A percentile compares a stretch with the other conserved stretches of the same genome.
Evolutionary conservation across 2,888 invertebrate species (phyloP).

Genomic region (Steinernema carpocapsae): DNA sequence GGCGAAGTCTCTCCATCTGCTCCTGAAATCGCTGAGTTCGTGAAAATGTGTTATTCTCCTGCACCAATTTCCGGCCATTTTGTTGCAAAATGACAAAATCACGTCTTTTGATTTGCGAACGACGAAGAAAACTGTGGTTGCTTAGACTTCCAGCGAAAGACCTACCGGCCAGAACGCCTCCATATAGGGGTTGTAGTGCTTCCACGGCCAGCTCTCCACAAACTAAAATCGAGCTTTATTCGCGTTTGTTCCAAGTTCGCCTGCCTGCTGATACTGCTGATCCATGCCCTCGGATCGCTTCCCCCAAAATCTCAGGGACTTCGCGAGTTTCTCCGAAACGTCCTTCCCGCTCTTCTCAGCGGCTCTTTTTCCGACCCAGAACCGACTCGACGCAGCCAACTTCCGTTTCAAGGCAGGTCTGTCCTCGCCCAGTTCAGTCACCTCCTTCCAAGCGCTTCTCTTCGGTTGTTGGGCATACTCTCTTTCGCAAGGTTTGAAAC

Average conservation of each 20-base stretch:
- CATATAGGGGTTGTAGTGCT: too few relatives aligned
- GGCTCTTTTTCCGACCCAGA: slow-evolving; percentile 9
- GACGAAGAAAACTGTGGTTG: too few relatives aligned
- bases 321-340: neutral
- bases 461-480: neutral
- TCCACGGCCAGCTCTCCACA: too few relatives aligned
- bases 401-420: neutral
- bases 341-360: neutral
- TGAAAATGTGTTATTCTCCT: too few relatives aligned
- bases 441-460: neutral
- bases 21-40: neutral
- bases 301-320: slow-evolving; percentile 11
- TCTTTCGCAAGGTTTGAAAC: neutral
- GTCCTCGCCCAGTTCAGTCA: neutral
- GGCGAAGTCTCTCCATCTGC: neutral
- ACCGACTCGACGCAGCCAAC: neutral
- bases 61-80: too few relatives aligned
- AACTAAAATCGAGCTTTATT: too few relatives aligned
- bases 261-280: too few relatives aligned
- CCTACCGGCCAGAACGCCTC: too few relatives aligned
- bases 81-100: neutral
- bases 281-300: neutral
- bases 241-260: too few relatives aligned
- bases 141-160: too few relatives aligned
- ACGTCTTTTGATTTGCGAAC: neutral